phyloP scores from a whole-genome alignment of 2,888 invertebrate genomes.

The Acanthococcus lagerstroemiae region DNA sequence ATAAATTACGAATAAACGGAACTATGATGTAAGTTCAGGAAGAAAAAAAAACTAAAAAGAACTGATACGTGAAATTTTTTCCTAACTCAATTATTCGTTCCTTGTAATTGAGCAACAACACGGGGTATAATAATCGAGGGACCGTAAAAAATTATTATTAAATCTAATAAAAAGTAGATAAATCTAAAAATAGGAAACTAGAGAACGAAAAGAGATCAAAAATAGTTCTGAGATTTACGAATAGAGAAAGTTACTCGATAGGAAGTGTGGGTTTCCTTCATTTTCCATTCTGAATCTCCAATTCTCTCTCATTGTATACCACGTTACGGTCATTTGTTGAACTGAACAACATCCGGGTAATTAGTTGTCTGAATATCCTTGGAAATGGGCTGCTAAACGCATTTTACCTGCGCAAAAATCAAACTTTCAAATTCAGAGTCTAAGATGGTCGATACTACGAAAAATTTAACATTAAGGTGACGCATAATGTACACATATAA shows the following conservation, averaged over 20 bases:
- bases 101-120: not conserved
- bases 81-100: not conserved
- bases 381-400: constrained; percentile 24
- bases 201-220: constrained; percentile 3
- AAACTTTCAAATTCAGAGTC: too few species aligned
- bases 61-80: too few species aligned
- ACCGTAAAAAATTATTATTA: not conserved
- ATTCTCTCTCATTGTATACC: not conserved
- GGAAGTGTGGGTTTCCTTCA: not conserved
- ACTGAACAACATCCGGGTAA: not conserved
- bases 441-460: too few species aligned
- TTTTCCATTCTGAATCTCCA: not conserved
- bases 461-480: too few species aligned
- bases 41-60: constrained; percentile 17
- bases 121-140: not conserved
- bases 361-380: constrained; percentile 21
- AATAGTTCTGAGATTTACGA: not conserved
- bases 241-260: not conserved
- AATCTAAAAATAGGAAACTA: not conserved
- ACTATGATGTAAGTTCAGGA: not conserved
- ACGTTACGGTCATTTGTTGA: not conserved
- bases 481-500: too few species aligned
- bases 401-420: constrained; percentile 6
- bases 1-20: not conserved
- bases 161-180: not conserved